phyloP scores from a whole-genome alignment of 2,113 vertebrate genomes.

The Phylloscopus trochiloides region DNA sequence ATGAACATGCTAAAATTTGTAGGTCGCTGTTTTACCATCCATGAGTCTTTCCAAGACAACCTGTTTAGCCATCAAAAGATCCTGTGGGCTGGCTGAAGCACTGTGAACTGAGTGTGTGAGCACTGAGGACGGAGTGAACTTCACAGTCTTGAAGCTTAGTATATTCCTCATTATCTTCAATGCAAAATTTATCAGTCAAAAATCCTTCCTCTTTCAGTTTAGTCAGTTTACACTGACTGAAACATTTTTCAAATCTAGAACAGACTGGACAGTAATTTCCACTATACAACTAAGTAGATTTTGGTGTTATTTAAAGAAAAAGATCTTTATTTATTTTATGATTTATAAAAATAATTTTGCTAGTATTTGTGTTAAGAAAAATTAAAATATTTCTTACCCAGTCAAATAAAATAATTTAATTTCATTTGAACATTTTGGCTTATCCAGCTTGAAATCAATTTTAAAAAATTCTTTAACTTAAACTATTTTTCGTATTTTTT shows the following conservation, averaged over 20 bases:
- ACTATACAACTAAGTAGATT: background rate
- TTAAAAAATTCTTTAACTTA: background rate
- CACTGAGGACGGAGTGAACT: background rate
- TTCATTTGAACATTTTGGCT: background rate
- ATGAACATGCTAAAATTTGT: background rate
- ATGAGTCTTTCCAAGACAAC: background rate
- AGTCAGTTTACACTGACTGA: background rate
- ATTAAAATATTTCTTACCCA: background rate
- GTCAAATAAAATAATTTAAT: background rate
- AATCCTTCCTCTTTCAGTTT: background rate
- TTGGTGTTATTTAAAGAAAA: background rate
- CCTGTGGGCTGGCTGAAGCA: background rate
- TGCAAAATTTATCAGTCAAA: background rate
- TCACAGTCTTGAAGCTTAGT: background rate
- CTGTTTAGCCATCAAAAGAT: background rate
- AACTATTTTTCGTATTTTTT: background rate
- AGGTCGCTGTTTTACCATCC: background rate
- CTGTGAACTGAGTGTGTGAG: background rate
- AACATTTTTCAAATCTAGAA: background rate
- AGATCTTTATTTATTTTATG: accelerated
- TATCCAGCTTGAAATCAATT: background rate
- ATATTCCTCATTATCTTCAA: background rate
- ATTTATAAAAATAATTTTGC: background rate
- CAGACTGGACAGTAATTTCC: background rate
- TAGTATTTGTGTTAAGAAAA: background rate